These are phyloP conservation scores for Hydroisotoma schaefferi DNA, from an alignment of 2,888 invertebrate genomes.

Conservation along the genomic window DNA sequence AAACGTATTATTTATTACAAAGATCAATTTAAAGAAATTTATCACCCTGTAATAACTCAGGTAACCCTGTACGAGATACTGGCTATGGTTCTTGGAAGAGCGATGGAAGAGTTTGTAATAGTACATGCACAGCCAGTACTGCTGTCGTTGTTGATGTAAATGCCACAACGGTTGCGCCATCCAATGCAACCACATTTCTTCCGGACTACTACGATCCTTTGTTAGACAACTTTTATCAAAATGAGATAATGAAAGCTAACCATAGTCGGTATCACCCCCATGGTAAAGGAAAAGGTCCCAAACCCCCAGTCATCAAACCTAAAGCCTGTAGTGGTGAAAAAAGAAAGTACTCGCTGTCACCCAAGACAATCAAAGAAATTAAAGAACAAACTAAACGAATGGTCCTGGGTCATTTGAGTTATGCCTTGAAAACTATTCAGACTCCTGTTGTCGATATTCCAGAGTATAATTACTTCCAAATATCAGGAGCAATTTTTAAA, in stretches of 20 bases:
- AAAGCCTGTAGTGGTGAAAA: neutral
- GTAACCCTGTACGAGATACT: too few species aligned
- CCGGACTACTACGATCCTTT: conserved; percentile 29
- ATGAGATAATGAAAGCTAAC: conserved; percentile 10
- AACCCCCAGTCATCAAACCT: neutral
- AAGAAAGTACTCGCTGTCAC: conserved; percentile 13
- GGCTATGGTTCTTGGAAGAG: too few species aligned
- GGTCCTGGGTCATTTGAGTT: conserved; percentile 17
- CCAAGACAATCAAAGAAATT: conserved; percentile 30
- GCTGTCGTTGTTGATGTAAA: too few species aligned
- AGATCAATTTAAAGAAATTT: too few species aligned
- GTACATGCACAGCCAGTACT: neutral
- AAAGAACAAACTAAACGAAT: conserved; percentile 37
- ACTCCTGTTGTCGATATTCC: conserved; percentile 20
- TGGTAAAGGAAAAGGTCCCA: neutral
- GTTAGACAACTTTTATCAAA: conserved; percentile 20
- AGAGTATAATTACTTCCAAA: conserved; percentile 35
- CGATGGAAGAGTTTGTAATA: too few species aligned
- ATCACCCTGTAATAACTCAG: too few species aligned
- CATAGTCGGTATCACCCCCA: neutral
- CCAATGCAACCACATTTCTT: conserved; percentile 9
- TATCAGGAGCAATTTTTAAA: conserved; percentile 25
- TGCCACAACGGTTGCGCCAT: neutral
- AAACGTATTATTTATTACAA: too few species aligned
- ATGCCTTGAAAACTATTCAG: conserved; percentile 13